Conservation (phyloP, 2,888 invertebrate genomes). For the Pheosia gnoma region DNA sequence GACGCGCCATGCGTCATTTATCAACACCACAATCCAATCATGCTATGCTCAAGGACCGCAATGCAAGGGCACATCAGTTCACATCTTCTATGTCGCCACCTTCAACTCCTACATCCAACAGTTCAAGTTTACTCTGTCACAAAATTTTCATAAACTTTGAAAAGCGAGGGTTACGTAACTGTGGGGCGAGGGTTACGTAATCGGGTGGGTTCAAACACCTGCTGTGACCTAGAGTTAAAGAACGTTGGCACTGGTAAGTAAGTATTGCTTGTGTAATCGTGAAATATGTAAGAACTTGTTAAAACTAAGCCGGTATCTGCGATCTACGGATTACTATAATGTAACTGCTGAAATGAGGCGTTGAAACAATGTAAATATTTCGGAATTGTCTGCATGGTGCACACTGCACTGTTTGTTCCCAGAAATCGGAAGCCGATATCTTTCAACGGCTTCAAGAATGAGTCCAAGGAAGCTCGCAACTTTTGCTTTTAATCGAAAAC, state of each 20-base stretch:
- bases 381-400: not conserved
- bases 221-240: slow-evolving; percentile 29
- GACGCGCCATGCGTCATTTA: slow-evolving; percentile 29
- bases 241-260: slow-evolving; percentile 15
- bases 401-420: not conserved
- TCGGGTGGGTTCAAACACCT: slow-evolving; percentile 46
- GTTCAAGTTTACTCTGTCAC: not conserved
- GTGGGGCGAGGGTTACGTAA: slow-evolving; percentile 39
- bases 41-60: slow-evolving; percentile 34
- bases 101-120: not conserved
- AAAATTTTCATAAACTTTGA: not conserved
- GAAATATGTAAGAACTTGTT: slow-evolving; percentile 9
- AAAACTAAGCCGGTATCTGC: not conserved
- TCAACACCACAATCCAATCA: slow-evolving; percentile 30
- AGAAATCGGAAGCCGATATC: too few relatives aligned
- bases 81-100: not conserved
- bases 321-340: not conserved
- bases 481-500: too few relatives aligned
- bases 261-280: slow-evolving; percentile 8
- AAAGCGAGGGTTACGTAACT: slow-evolving; percentile 32
- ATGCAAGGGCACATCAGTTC: slow-evolving; percentile 27
- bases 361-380: not conserved
- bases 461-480: too few relatives aligned
- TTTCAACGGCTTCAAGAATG: too few relatives aligned
- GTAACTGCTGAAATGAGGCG: not conserved